These are phyloP conservation scores for Eupithecia subumbrata DNA, from an alignment of 2,888 invertebrate species.

Conservation along the genomic window DNA sequence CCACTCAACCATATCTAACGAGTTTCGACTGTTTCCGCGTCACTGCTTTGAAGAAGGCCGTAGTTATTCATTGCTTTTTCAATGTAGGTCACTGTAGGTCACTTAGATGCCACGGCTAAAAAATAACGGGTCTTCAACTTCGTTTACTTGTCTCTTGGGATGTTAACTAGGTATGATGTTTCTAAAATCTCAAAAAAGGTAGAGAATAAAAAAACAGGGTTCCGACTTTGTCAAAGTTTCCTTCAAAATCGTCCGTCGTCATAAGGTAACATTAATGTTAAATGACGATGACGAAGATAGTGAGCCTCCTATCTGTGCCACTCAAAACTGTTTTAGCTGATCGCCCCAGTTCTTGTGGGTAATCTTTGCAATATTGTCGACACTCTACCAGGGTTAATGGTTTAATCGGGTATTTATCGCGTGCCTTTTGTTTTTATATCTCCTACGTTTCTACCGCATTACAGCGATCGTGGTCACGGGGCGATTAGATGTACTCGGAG, in stretches of 20 bases:
- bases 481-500: too few relatives aligned
- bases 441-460: too few relatives aligned
- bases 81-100: conserved; percentile 52
- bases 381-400: too few relatives aligned
- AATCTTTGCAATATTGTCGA: not conserved
- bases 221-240: not conserved
- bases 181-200: not conserved
- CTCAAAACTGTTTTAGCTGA: not conserved
- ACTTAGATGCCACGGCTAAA: conserved; percentile 48
- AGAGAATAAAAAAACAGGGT: too few relatives aligned
- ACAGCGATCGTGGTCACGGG: too few relatives aligned
- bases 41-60: conserved; percentile 34
- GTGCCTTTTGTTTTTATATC: too few relatives aligned
- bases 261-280: too few relatives aligned
- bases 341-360: not conserved
- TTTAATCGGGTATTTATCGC: too few relatives aligned
- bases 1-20: conserved; percentile 7
- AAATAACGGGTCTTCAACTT: conserved; percentile 20
- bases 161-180: too few relatives aligned
- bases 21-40: conserved; percentile 27
- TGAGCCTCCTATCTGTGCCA: not conserved
- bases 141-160: not conserved
- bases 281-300: not conserved
- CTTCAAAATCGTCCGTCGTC: not conserved
- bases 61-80: conserved; percentile 38